phyloP scores from a whole-genome alignment of 2,113 vertebrate species.

The Cichladusa arquata region DNA sequence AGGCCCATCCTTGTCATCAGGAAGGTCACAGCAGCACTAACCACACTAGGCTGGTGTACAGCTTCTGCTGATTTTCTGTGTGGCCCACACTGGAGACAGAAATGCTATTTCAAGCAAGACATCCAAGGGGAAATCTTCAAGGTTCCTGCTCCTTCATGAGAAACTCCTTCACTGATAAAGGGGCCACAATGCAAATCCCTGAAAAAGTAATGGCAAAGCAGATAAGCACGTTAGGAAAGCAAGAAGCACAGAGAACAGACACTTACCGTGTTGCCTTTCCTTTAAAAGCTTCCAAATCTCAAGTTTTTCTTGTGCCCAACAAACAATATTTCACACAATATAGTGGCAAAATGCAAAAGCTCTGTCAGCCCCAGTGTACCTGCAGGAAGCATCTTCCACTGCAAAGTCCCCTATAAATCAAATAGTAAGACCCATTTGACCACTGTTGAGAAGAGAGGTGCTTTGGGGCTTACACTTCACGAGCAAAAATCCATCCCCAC shows the following conservation, averaged over 20 bases:
- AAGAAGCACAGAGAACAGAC: neutral
- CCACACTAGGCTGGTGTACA: neutral
- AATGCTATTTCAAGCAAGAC: neutral
- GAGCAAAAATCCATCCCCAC: neutral
- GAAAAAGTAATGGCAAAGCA: neutral
- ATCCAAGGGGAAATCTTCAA: neutral
- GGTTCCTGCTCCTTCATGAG: neutral
- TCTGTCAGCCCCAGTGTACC: neutral
- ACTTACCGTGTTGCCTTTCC: neutral
- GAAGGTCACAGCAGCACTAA: neutral
- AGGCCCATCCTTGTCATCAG: neutral
- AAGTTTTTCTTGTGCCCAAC: neutral
- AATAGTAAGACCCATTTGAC: neutral
- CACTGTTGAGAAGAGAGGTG: neutral
- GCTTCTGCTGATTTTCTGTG: neutral
- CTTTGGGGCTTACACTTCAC: neutral
- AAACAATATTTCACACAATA: neutral
- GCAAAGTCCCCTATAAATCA: neutral
- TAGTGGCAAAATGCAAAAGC: neutral
- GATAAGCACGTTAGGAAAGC: neutral
- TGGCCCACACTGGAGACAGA: neutral
- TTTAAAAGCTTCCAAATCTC: neutral
- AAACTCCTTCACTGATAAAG: neutral
- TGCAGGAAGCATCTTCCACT: neutral
- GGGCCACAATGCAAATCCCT: neutral